Base-by-base conservation (phyloP, 2,113 vertebrate genomes). In the Crotalus horridus region DNA sequence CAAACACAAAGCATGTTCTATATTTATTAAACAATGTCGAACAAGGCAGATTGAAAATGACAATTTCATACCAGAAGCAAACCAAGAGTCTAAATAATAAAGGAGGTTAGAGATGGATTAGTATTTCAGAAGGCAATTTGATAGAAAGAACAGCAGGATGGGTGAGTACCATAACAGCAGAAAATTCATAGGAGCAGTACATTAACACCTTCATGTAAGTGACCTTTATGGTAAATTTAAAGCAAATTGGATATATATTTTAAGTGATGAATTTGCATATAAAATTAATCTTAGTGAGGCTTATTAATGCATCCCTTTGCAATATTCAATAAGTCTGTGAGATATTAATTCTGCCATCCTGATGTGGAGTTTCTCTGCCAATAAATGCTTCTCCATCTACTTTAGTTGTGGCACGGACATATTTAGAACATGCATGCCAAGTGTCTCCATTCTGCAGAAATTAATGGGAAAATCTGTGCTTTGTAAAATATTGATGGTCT, bases 161-260 rank as follows among this genome's bases (percentile, higher is more conserved):
- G 12, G 56, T 61, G 43, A n/a, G 29, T 33, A 86, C n/a, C 61
- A 91, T 53, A n/a, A 33, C 20, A 74, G 43, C 43, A 51, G 33
- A 61, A 26, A 87, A 58, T 87, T 29, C 43, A 17, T 51, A 87
- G 17, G 15, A 87, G 9, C 29, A 53, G 26, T 61, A 33, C 56
- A 51, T 59, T 26, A 61, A 64, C 15, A 24, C 10, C 29, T 87
- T 53, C 29, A 4, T 91, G 81, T 29, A 91, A 59, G 17, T 91
- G 55, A 61, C 43, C 85, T 91, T 91, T 91, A 48, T 51, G 55
- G 55, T 48, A 86, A 91, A 91, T 23, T 90, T 74, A 74, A 90
- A 90, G 48, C 61, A 90, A 26, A 51, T 51, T n/a, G 59, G 6
- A 90, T 6, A 54, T 85, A 56, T 56, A 85, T 86, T 86, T 58